Conservation (phyloP, 2,888 invertebrate species). For the Acleris emargana region DNA sequence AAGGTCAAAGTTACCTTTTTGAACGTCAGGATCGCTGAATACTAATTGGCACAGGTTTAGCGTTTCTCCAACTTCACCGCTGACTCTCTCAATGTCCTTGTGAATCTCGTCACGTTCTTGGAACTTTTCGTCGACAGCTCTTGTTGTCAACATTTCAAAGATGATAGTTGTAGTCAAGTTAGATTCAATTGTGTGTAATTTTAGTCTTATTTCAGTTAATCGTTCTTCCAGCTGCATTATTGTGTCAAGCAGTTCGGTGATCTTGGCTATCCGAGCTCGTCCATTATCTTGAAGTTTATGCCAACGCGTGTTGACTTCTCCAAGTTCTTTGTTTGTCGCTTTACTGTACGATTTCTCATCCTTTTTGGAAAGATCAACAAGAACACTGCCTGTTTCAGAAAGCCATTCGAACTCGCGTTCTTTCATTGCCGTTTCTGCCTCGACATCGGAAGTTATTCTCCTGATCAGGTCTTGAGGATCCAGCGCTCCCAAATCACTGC, state of each 20-base stretch:
- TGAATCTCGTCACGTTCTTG: conserved; percentile 89
- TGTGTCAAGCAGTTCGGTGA: conserved; percentile 88
- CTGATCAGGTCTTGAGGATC: conserved; percentile 90
- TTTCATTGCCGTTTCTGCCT: conserved; percentile 89
- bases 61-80: conserved; percentile 90
- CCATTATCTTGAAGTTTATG: conserved; percentile 86
- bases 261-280: conserved; percentile 87
- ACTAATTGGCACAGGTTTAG: conserved; percentile 91
- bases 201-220: conserved; percentile 87
- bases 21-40: conserved; percentile 88
- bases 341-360: conserved; percentile 82
- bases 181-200: conserved; percentile 89
- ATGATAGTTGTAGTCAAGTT: conserved; percentile 87
- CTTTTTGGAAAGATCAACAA: conserved; percentile 86
- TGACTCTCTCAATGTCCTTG: conserved; percentile 89
- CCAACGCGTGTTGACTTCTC: conserved; percentile 87
- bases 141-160: conserved; percentile 86
- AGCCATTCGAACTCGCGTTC: conserved; percentile 92
- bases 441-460: conserved; percentile 88
- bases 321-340: conserved; percentile 83
- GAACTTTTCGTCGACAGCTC: conserved; percentile 87
- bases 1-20: conserved; percentile 88
- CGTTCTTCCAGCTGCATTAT: conserved; percentile 88
- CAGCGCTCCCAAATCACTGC: conserved; percentile 74
- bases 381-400: conserved; percentile 85